Evolutionary conservation across 2,797 vertebrate genomes (phyloP).

Genomic region (Loriculus beryllinus): DNA sequence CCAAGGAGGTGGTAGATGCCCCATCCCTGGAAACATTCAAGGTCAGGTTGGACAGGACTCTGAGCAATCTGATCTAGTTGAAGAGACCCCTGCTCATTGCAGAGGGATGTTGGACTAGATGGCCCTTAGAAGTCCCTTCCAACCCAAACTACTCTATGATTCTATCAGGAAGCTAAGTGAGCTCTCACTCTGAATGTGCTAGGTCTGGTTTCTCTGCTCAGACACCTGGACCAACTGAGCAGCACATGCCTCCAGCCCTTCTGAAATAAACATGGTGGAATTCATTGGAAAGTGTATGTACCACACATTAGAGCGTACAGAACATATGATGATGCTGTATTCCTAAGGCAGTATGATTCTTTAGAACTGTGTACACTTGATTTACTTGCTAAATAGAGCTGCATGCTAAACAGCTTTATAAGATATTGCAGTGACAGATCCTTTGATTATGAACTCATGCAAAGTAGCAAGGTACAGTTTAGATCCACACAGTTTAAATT

Average conservation of each 20-base stretch:
- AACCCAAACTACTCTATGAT: background rate
- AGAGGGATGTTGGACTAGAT: background rate
- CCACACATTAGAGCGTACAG: background rate
- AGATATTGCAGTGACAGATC: background rate
- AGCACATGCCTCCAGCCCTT: background rate
- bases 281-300: background rate
- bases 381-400: background rate
- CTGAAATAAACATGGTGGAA: background rate
- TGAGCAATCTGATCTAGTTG: background rate
- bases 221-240: background rate
- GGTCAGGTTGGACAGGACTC: background rate
- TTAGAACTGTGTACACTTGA: background rate
- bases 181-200: rapidly evolving
- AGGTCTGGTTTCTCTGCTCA: background rate
- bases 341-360: background rate
- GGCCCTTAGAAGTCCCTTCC: background rate
- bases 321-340: rapidly evolving
- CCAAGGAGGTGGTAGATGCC: background rate
- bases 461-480: background rate
- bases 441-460: background rate
- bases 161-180: background rate
- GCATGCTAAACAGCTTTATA: background rate
- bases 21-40: background rate
- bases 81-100: background rate
- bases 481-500: background rate